These are phyloP conservation scores for Manduca sexta DNA, from an alignment of 1,140 invertebrate species.

Conservation along the genomic window DNA sequence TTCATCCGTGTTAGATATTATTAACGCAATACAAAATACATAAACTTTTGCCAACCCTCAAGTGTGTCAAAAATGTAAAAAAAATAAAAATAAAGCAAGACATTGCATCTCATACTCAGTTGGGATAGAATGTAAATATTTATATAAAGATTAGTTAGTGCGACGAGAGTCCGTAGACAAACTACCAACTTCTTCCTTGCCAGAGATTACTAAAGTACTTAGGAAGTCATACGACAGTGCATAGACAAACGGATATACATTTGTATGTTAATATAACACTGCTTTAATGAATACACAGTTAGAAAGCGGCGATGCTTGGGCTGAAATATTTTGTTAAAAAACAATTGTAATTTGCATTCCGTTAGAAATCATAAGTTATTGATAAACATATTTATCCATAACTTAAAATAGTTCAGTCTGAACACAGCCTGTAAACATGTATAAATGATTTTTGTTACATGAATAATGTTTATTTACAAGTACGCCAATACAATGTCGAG, in stretches of 20 bases:
- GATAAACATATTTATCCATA: no score
- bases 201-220: conserved; percentile 9
- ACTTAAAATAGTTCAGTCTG: conserved; percentile 13
- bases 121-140: conserved; percentile 26
- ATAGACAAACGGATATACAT: no score
- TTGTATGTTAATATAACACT: no score
- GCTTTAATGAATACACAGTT: no score
- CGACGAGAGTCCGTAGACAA: conserved; percentile 18
- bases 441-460: neutral
- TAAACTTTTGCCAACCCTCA: conserved; percentile 37
- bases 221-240: no score
- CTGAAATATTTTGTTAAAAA: no score
- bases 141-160: conserved; percentile 20
- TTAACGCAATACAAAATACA: neutral
- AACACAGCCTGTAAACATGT: conserved; percentile 1
- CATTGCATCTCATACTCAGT: conserved; percentile 19
- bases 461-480: neutral
- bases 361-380: no score
- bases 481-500: conserved; percentile 20
- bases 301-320: no score
- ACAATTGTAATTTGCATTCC: no score
- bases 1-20: no score
- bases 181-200: conserved; percentile 18
- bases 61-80: conserved; percentile 42
- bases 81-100: conserved; percentile 22